Evolutionary conservation across 2,113 vertebrate genomes (phyloP), one percentile per base, ranked within the genome.

Genomic region (Pelobates fuscus): DNA sequence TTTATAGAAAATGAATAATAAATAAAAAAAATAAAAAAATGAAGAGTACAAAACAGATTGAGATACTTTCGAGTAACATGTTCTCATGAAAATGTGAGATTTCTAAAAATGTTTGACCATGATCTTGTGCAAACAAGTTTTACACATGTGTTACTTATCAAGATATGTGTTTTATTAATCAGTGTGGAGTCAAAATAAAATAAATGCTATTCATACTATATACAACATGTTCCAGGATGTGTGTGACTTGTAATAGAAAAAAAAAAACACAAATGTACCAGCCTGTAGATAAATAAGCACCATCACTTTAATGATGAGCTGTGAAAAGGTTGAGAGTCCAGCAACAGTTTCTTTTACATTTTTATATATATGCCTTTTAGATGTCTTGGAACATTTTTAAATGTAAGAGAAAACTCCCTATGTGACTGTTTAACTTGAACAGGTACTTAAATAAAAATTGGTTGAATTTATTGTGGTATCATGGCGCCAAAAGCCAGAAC

Each of bases 61-160:
- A 61, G 26, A 14, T 25, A 44, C 25, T 59, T 75, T 67, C 32
- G 18, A 21, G 14, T 37, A 68, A 77, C 43, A 68, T 54, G 23
- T 43, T 46, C 55, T 68, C 55, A 26, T 68, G 55, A 64, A 61
- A 61, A 68, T 68, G 55, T 77, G 64, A 61, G 43, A 60, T 60
- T 68, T 68, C 59, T 67, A 67, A 77, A 62, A 67, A 25, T 37
- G 15, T 66, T 66, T 66, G 27, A 46, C 63, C 23, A 30, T 76
- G 12, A 46, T 67, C 18, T 76, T 52, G 44, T 60, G 67, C 32
- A 59, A 25, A 23, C 54, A 67, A 67, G 60, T 43, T n/a, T 8
- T 18, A 27, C 26, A 43, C 54, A 52, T 68, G 15, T 76, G 52
- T 67, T 76, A 32, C 26, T 1, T 43, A 66, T 58, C 27, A 65